Conservation (phyloP, 2,797 vertebrate genomes). For the Perodicticus potto region DNA sequence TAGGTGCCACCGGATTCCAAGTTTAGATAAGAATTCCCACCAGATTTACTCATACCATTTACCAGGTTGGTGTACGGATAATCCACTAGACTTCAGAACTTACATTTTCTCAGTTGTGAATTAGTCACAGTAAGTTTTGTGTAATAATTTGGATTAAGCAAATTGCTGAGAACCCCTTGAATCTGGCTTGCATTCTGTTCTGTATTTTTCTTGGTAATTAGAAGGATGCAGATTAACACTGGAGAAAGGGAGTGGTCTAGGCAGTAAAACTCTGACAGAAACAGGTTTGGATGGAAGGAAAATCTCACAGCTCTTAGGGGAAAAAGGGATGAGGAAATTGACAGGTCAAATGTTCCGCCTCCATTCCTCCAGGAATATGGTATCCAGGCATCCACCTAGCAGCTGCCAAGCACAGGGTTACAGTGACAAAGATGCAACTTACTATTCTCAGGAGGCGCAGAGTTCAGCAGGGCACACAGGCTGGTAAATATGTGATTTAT, state of each 20-base stretch:
- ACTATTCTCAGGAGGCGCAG: not conserved
- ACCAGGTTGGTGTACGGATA: not conserved
- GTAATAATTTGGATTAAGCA: not conserved
- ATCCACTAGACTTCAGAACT: not conserved
- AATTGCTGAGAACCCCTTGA: constrained; percentile 29
- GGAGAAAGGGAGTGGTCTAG: not conserved
- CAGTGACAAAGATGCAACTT: not conserved
- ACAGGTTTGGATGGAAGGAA: not conserved
- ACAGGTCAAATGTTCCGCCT: not conserved
- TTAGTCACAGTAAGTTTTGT: not conserved
- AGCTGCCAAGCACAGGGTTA: not conserved
- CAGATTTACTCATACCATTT: not conserved
- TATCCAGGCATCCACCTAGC: too few relatives aligned
- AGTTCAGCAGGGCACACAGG: rapidly evolving
- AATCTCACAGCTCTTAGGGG: not conserved
- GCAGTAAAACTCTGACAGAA: not conserved
- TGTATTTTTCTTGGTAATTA: constrained; percentile 17
- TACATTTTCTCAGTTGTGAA: not conserved
- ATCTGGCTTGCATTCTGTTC: not conserved
- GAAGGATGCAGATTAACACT: not conserved
- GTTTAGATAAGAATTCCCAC: not conserved
- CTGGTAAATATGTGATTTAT: too few relatives aligned
- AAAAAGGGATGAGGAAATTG: not conserved
- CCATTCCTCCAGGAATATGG: rapidly evolving
- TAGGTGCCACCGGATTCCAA: not conserved